phyloP scores from a whole-genome alignment of 2,113 vertebrate genomes.

The Xenopus tropicalis region UCB_Xtro_10.0 CM004444.2:9684501-9685000 shows the following conservation, averaged over 20 bases:
- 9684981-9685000: slow-evolving; percentile 64
- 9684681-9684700: no score
- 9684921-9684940: slow-evolving; percentile 15
- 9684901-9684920: slow-evolving; percentile 32
- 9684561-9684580: no score
- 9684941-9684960: slow-evolving; percentile 62
- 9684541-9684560: no score
- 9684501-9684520: neutral
- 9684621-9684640: no score
- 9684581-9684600: no score
- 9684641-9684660: no score
- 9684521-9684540: neutral
- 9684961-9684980: slow-evolving; percentile 74
- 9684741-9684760: no score
- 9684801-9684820: slow-evolving; percentile 65
- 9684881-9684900: slow-evolving; percentile 53
- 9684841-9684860: slow-evolving; percentile 54
- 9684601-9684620: no score
- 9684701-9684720: no score
- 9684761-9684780: neutral
- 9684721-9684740: no score
- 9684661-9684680: no score
- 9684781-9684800: neutral
- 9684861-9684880: slow-evolving; percentile 49
- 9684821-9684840: slow-evolving; percentile 70